phyloP scores from a whole-genome alignment of 2,888 invertebrate species.

The Choreutis nemorana region DNA sequence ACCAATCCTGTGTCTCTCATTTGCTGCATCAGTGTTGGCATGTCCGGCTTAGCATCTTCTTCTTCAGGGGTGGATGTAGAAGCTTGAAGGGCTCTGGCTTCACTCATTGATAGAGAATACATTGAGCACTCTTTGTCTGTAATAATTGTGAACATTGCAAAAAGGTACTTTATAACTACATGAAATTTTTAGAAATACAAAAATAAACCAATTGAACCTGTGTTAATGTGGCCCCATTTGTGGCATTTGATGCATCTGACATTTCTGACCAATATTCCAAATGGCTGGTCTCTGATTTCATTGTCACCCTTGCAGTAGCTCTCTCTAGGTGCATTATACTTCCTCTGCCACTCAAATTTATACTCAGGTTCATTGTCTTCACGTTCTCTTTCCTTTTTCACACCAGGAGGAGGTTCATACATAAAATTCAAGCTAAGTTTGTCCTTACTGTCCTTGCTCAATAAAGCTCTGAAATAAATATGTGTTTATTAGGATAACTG shows the following conservation, averaged over 20 bases:
- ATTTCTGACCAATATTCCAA: constrained; percentile 96
- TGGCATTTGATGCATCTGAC: constrained; percentile 99
- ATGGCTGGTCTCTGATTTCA: constrained; percentile 97
- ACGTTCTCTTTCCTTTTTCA: constrained; percentile 88
- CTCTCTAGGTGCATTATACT: constrained; percentile 98
- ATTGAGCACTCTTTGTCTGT: constrained; percentile 95
- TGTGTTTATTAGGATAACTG: background rate
- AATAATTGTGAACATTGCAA: constrained; percentile 13
- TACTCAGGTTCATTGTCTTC: constrained; percentile 96
- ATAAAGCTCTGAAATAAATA: constrained; percentile 75
- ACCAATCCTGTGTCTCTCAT: constrained; percentile 93
- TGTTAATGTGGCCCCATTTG: constrained; percentile 99
- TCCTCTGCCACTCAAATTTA: constrained; percentile 99
- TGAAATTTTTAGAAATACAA: background rate
- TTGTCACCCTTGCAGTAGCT: constrained; percentile 98
- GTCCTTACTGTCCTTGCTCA: constrained; percentile 98
- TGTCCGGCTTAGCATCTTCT: constrained; percentile 63
- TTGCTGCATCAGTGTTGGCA: constrained; percentile 80
- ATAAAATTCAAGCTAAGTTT: constrained; percentile 98
- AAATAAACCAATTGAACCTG: constrained; percentile 64
- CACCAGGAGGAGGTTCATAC: constrained; percentile 99
- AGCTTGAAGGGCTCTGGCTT: constrained; percentile 77
- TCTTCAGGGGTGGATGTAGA: constrained; percentile 78
- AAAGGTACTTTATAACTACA: background rate
- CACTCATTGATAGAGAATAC: constrained; percentile 85